Evolutionary conservation across 2,797 vertebrate genomes (phyloP).

Genomic region (Rhinella marina): DNA sequence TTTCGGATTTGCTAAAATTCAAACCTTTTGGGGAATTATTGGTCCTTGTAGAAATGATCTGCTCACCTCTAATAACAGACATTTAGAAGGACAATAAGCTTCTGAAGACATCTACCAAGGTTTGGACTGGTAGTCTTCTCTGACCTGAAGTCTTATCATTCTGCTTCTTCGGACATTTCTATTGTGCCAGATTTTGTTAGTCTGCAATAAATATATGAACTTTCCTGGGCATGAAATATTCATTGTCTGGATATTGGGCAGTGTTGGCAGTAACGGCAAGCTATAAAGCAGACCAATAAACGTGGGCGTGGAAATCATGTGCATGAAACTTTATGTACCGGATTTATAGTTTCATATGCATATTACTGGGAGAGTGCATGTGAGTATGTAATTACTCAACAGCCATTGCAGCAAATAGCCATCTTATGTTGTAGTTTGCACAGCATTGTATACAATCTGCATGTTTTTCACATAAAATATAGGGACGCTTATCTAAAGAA

Average conservation of each 20-base stretch:
- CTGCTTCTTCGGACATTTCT: background rate
- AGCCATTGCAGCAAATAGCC: background rate
- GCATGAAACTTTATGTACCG: constrained; percentile 21
- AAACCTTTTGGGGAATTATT: too few relatives aligned
- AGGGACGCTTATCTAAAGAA: background rate
- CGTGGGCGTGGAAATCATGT: background rate
- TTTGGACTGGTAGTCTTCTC: background rate
- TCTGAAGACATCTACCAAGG: too few relatives aligned
- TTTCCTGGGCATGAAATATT: background rate
- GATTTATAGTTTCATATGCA: background rate
- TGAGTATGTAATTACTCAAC: background rate
- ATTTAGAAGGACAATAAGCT: too few relatives aligned
- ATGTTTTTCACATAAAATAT: background rate
- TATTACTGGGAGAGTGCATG: background rate
- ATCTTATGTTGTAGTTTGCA: background rate
- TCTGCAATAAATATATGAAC: background rate
- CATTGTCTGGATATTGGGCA: background rate
- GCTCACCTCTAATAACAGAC: too few relatives aligned
- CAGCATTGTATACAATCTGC: background rate
- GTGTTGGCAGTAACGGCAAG: background rate
- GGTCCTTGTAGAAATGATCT: too few relatives aligned
- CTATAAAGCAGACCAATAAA: constrained; percentile 18
- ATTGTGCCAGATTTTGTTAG: background rate
- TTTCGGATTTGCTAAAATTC: too few relatives aligned
- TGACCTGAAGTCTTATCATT: background rate